Evolutionary conservation across 64 coral and sea anemone species (phyloP).

Genomic region (Dendronephthya gigantea): DNA sequence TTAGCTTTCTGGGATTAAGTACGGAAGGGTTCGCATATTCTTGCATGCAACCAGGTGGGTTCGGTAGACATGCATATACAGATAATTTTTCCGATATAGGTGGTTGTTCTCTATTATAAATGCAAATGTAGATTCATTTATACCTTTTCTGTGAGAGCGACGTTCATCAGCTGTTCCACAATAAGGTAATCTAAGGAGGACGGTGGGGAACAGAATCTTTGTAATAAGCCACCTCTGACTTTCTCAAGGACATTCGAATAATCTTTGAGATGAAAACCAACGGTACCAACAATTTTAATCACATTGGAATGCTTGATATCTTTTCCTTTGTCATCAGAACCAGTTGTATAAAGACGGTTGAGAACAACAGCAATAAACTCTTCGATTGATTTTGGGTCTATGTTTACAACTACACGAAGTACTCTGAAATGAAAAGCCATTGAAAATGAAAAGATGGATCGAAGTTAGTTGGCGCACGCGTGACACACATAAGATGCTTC

Average conservation of each 20-base stretch:
- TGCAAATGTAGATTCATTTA: neutral
- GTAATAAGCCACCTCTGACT: conserved; percentile 65
- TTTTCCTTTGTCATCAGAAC: neutral
- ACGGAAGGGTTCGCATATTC: too few relatives aligned
- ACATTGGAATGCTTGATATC: neutral
- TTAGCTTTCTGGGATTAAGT: too few relatives aligned
- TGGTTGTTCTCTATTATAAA: neutral
- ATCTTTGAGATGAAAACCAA: conserved; percentile 63
- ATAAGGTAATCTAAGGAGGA: conserved; percentile 90
- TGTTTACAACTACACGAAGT: neutral
- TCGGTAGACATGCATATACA: too few relatives aligned
- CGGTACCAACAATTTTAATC: conserved; percentile 56
- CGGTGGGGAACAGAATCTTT: conserved; percentile 78
- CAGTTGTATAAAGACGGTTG: neutral
- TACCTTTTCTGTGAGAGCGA: conserved; percentile 64
- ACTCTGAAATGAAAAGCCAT: neutral
- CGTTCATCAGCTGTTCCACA: conserved; percentile 68
- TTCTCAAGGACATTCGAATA: conserved; percentile 68
- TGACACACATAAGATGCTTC: neutral
- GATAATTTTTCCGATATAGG: too few relatives aligned
- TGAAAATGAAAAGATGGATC: neutral
- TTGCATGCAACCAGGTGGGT: too few relatives aligned
- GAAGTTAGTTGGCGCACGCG: neutral
- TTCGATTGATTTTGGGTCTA: neutral
- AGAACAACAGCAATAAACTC: conserved; percentile 11